These are phyloP conservation scores for Labeo catla DNA, from an alignment of 2,113 vertebrate species.

Conservation along the genomic window DNA sequence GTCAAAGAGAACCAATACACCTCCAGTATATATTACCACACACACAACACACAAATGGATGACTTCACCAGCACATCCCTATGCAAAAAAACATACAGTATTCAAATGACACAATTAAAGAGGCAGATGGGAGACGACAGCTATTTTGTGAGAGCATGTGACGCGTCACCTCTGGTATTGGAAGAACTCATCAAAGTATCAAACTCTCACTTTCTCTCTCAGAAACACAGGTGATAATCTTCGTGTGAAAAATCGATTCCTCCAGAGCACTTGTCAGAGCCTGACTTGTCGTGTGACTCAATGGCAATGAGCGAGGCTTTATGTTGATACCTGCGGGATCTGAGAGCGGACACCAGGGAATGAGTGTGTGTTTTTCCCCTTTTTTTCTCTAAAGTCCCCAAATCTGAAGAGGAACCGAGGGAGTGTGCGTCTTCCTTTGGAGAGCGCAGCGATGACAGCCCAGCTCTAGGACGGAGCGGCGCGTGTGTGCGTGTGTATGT, in stretches of 20 bases:
- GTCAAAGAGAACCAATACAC: slow-evolving; percentile 36
- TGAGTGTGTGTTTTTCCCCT: slow-evolving; percentile 54
- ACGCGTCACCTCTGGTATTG: slow-evolving; percentile 32
- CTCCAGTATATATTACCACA: slow-evolving; percentile 30
- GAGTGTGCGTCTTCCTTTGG: slow-evolving; percentile 68
- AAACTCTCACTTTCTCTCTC: slow-evolving; percentile 60
- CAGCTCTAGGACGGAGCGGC: slow-evolving; percentile 50
- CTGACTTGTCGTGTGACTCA: slow-evolving; percentile 75
- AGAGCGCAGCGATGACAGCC: slow-evolving; percentile 73
- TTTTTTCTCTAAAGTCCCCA: slow-evolving; percentile 73
- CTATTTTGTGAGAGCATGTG: slow-evolving; percentile 25
- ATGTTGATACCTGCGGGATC: slow-evolving; percentile 76
- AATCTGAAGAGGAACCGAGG: slow-evolving; percentile 80
- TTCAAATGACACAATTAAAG: slow-evolving; percentile 10
- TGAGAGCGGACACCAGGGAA: slow-evolving; percentile 68
- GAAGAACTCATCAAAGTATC: slow-evolving; percentile 48
- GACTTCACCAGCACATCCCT: neutral
- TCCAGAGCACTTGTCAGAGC: slow-evolving; percentile 75
- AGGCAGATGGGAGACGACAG: neutral
- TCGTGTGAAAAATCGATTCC: slow-evolving; percentile 81
- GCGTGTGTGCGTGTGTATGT: slow-evolving; percentile 26
- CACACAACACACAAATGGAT: neutral
- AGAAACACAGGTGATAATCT: slow-evolving; percentile 76
- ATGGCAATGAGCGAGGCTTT: slow-evolving; percentile 69
- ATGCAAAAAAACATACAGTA: slow-evolving; percentile 1